Percentiles rank a stretch among this genome's conserved stretches.
Conservation (phyloP, 2,888 invertebrate species). For the Scaptodrosophila latifasciaeformis region DNA sequence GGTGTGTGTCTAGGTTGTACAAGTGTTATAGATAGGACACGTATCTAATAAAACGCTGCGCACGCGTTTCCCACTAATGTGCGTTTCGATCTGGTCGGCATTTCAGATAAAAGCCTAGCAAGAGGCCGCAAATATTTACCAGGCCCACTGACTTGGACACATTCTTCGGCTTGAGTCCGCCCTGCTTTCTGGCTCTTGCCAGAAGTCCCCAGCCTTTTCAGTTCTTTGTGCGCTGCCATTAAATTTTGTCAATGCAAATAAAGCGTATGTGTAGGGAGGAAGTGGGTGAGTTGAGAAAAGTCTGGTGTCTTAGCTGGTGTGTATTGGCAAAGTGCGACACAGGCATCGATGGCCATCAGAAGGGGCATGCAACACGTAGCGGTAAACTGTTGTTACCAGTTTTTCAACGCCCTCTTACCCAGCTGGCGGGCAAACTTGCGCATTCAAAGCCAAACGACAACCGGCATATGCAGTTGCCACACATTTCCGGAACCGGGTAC, state of each 20-base stretch:
- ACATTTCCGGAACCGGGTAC: constrained; percentile 43
- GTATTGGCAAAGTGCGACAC: too few relatives aligned
- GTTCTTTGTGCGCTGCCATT: constrained; percentile 58
- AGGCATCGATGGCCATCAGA: constrained; percentile 12
- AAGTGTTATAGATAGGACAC: constrained; percentile 49
- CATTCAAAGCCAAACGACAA: constrained; percentile 8
- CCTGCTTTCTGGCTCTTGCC: background rate
- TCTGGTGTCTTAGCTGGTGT: too few relatives aligned
- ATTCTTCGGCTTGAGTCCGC: background rate
- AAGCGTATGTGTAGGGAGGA: constrained; percentile 9
- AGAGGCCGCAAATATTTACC: constrained; percentile 1
- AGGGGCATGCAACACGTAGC: constrained; percentile 67
- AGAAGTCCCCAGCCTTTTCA: constrained; percentile 11
- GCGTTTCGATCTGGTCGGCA: constrained; percentile 45
- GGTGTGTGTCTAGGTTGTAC: background rate
- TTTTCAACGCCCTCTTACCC: too few relatives aligned
- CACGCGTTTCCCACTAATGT: constrained; percentile 42
- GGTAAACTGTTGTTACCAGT: constrained; percentile 3
- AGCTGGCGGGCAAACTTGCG: background rate
- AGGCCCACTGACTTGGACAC: background rate
- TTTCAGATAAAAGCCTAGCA: background rate
- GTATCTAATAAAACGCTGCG: constrained; percentile 61
- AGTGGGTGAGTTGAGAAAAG: background rate
- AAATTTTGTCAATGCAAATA: constrained; percentile 65
- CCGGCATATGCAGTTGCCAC: constrained; percentile 58